These are phyloP conservation scores for Chrysotoxum bicinctum DNA, from an alignment of 2,888 invertebrate species.

Conservation along the genomic window DNA sequence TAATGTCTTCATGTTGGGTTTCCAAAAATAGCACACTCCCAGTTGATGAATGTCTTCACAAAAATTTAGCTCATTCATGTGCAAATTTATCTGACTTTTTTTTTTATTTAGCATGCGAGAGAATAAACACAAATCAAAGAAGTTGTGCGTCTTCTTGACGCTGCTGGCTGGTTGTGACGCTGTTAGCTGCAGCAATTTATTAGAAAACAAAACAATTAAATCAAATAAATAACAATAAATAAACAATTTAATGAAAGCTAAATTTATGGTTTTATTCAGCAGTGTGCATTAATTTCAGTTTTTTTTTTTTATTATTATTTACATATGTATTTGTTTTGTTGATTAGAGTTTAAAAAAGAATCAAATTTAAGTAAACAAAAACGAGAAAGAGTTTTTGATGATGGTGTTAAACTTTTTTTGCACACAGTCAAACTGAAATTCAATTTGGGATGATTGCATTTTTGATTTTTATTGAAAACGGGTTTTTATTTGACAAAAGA, in stretches of 20 bases:
- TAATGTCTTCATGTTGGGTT: slow-evolving; percentile 34
- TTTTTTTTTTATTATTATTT: neutral
- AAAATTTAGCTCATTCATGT: slow-evolving; percentile 48
- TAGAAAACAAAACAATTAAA: slow-evolving; percentile 12
- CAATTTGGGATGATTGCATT: too few relatives aligned
- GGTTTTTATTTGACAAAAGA: too few relatives aligned
- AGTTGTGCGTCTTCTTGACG: slow-evolving; percentile 49
- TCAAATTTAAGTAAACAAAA: slow-evolving; percentile 6
- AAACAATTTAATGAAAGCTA: slow-evolving; percentile 58
- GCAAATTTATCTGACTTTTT: slow-evolving; percentile 9
- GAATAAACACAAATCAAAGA: slow-evolving; percentile 5
- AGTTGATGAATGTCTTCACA: slow-evolving; percentile 43
- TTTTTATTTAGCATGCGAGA: neutral
- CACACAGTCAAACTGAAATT: neutral
- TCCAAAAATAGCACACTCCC: slow-evolving; percentile 41
- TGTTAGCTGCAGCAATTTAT: slow-evolving; percentile 18
- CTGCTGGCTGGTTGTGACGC: neutral
- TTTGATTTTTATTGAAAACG: too few relatives aligned
- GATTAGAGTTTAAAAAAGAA: slow-evolving; percentile 37
- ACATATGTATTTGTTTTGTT: slow-evolving; percentile 46
- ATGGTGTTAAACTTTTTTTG: neutral
- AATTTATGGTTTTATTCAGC: slow-evolving; percentile 57
- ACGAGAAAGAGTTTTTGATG: neutral
- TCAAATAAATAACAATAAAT: slow-evolving; percentile 46
- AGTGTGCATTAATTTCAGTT: slow-evolving; percentile 18